A percentile compares a stretch with the other conserved stretches of the same genome.
Evolutionary conservation across 1,140 invertebrate species (phyloP).

Genomic region (Drosophila malerkotliana): DNA sequence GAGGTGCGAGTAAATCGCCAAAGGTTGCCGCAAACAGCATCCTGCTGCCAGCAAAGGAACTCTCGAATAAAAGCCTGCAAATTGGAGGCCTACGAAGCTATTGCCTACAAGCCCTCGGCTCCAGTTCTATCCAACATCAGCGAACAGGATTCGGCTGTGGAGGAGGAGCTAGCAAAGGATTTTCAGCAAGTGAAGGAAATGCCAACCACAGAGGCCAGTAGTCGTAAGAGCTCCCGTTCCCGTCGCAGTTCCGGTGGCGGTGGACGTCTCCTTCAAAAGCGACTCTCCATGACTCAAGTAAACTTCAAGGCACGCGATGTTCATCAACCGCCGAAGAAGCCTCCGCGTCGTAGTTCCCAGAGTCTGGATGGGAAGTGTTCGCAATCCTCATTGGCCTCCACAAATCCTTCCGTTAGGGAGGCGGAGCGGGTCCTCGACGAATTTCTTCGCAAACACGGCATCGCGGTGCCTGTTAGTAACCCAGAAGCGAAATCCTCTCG

Average conservation of each 20-base stretch:
- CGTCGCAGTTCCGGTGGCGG: slow-evolving; percentile 50
- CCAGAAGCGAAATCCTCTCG: background rate
- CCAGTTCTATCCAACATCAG: slow-evolving; percentile 65
- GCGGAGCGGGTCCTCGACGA: slow-evolving; percentile 74
- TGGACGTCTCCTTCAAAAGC: slow-evolving; percentile 69
- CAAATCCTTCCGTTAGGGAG: slow-evolving; percentile 68
- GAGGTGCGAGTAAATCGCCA: slow-evolving; percentile 75
- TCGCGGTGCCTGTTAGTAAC: slow-evolving; percentile 33
- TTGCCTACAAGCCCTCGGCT: slow-evolving; percentile 52
- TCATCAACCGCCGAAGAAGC: slow-evolving; percentile 68
- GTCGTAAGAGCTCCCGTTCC: slow-evolving; percentile 17
- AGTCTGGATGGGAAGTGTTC: slow-evolving; percentile 63
- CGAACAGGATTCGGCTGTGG: slow-evolving; percentile 57
- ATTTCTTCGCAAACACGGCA: slow-evolving; percentile 64
- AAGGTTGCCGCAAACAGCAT: slow-evolving; percentile 35
- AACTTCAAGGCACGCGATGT: slow-evolving; percentile 55
- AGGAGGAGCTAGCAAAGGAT: slow-evolving; percentile 28
- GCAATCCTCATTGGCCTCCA: slow-evolving; percentile 57
- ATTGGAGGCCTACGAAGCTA: slow-evolving; percentile 20
- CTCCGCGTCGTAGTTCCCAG: slow-evolving; percentile 61
- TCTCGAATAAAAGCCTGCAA: background rate
- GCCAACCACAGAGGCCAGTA: slow-evolving; percentile 12
- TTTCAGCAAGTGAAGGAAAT: background rate
- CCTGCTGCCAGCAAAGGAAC: slow-evolving; percentile 9
- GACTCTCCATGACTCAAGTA: slow-evolving; percentile 51